Evolutionary conservation across 2,113 vertebrate genomes (phyloP).

Genomic region (Piprites chloris): DNA sequence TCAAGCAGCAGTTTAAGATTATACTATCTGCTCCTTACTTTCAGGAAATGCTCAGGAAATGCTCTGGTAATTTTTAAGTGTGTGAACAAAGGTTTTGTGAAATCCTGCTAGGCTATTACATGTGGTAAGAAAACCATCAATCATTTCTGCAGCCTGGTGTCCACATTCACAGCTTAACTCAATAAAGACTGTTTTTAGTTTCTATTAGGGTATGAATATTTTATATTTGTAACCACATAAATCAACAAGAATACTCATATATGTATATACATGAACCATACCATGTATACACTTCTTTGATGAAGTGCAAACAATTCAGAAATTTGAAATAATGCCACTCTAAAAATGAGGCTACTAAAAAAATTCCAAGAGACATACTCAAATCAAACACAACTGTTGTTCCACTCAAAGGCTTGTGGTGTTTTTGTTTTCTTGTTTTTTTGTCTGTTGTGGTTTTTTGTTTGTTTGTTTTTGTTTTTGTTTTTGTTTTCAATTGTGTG

Average conservation of each 20-base stretch:
- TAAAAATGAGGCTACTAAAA: neutral
- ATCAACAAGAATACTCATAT: neutral
- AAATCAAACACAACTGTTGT: neutral
- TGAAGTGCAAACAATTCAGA: neutral
- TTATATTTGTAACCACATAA: constrained; percentile 26
- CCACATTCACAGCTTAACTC: constrained; percentile 61
- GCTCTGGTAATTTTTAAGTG: constrained; percentile 36
- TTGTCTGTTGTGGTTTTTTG: no score
- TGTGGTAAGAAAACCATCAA: constrained; percentile 55
- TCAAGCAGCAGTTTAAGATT: neutral
- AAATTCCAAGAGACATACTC: neutral
- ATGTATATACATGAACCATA: neutral
- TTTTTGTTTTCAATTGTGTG: neutral
- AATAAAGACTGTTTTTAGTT: constrained; percentile 53
- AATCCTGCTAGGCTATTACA: constrained; percentile 56
- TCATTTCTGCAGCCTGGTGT: constrained; percentile 54
- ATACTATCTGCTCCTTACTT: neutral
- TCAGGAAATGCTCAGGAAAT: constrained; percentile 2
- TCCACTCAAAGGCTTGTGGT: neutral
- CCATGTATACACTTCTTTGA: neutral
- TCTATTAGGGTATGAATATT: constrained; percentile 65
- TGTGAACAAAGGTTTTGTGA: constrained; percentile 53
- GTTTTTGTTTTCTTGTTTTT: no score
- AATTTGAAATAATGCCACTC: neutral
- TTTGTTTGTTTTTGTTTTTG: no score